Evolutionary conservation across 2,888 invertebrate genomes (phyloP), one percentile per base, ranked within the genome.

Genomic region (Lasioglossum morio): DNA sequence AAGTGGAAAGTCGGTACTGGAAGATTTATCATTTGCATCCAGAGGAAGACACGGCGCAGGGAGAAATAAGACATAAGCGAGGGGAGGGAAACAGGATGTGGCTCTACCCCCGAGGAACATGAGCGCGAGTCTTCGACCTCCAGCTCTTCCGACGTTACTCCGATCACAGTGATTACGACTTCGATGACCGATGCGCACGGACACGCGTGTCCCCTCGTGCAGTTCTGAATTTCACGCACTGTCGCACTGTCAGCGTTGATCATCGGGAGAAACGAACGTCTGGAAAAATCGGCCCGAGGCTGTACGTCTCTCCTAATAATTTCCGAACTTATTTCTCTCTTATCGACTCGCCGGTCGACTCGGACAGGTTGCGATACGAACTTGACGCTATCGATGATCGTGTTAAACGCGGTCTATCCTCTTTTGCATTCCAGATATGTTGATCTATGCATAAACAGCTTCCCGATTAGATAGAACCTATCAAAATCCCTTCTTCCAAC

Each of bases 101-200:
- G 14, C 60, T 82, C 40, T 86, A 78, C 86, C 86, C 82, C 82
- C 72, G 40, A 80, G 82, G 86, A 86, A 46, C 75, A 79, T 66
- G 72, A 70, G 69, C 77, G 66, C 78, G 80, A 80, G 86, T 63
- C 81, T 69, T 69, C 80, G 82, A 82, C 82, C 84, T 82, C 82
- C 60, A 89, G 88, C 91, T 91, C 89, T 89, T 90, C 88, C 77
- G 82, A 81, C 86, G 88, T 88, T 89, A 84, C 85, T 81, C 79
- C 90, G 90, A 94, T 93, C 92, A 93, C 93, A 92, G 92, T 93
- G 91, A 93, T 93, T 93, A 93, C 86, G 89, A 91, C 87, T 90
- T 91, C 89, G 92, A 90, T 82, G 87, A 82, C 86, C 81, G 86
- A 81, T 77, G 84, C 80, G 63, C 79, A 78, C 74, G 72, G 78